Evolutionary conservation across 2,888 invertebrate genomes (phyloP).

Genomic region (Xestia c-nigrum): DNA sequence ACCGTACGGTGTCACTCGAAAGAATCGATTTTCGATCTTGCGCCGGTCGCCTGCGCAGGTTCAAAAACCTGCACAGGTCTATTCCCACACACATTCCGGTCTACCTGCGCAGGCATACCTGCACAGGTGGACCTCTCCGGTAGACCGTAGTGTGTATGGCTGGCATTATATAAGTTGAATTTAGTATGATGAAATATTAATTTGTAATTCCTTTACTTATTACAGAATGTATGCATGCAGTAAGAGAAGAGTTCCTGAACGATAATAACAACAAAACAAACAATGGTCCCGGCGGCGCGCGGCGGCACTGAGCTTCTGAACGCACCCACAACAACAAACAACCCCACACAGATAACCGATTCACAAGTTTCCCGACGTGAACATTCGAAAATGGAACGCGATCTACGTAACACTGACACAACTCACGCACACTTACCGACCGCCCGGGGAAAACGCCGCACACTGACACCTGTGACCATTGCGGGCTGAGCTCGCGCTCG

Average conservation of each 20-base stretch:
- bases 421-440: slow-evolving; percentile 75
- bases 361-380: slow-evolving; percentile 85
- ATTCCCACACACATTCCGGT: too few species aligned
- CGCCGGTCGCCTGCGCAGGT: too few species aligned
- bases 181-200: slow-evolving; percentile 6
- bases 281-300: slow-evolving; percentile 76
- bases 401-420: slow-evolving; percentile 78
- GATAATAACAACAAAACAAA: slow-evolving; percentile 88
- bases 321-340: slow-evolving; percentile 79
- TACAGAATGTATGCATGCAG: slow-evolving; percentile 68
- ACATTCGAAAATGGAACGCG: slow-evolving; percentile 84
- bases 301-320: slow-evolving; percentile 74
- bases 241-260: slow-evolving; percentile 75
- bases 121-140: too few species aligned
- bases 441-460: slow-evolving; percentile 83
- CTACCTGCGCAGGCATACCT: too few species aligned
- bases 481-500: slow-evolving; percentile 74
- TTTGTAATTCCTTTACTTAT: slow-evolving; percentile 49
- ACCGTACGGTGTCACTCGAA: too few species aligned
- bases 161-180: slow-evolving; percentile 19
- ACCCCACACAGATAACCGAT: slow-evolving; percentile 84
- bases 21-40: too few species aligned
- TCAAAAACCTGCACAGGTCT: too few species aligned
- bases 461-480: slow-evolving; percentile 71
- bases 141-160: too few species aligned